Conservation (phyloP, 2,888 invertebrate genomes). For the Cynaeus angustus region DNA sequence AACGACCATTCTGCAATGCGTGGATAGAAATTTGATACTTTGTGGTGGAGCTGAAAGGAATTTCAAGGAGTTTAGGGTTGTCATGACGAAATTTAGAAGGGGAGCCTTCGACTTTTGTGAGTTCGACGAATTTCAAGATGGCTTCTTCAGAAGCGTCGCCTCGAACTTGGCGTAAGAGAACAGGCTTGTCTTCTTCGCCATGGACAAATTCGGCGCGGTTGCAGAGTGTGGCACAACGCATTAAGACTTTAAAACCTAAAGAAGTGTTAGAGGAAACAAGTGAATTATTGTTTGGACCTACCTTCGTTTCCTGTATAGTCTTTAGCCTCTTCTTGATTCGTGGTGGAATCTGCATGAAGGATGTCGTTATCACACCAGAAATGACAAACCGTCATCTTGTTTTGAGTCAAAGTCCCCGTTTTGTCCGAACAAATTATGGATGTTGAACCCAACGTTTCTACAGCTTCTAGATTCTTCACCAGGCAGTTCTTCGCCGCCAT, state of each 20-base stretch:
- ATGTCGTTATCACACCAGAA: constrained; percentile 82
- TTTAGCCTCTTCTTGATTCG: constrained; percentile 61
- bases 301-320: constrained; percentile 48
- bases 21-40: constrained; percentile 82
- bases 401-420: constrained; percentile 83
- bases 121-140: constrained; percentile 77
- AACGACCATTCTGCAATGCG: constrained; percentile 72
- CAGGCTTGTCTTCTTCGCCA: constrained; percentile 68
- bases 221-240: constrained; percentile 74
- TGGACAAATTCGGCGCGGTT: constrained; percentile 80
- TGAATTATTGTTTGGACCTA: too few species aligned
- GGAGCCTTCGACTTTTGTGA: constrained; percentile 28
- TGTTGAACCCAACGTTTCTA: constrained; percentile 86
- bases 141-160: constrained; percentile 82
- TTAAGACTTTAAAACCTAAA: constrained; percentile 53
- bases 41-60: constrained; percentile 81
- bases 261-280: background rate
- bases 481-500: constrained; percentile 88
- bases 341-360: constrained; percentile 62
- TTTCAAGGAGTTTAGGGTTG: constrained; percentile 77
- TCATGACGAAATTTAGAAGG: constrained; percentile 66
- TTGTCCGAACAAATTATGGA: constrained; percentile 88
- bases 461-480: constrained; percentile 86
- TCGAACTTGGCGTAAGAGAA: constrained; percentile 74
- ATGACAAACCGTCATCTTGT: constrained; percentile 84